Percentiles rank a stretch among this genome's conserved stretches.
Conservation (phyloP, 2,888 invertebrate genomes). For the Margaritifera margaritifera region DNA sequence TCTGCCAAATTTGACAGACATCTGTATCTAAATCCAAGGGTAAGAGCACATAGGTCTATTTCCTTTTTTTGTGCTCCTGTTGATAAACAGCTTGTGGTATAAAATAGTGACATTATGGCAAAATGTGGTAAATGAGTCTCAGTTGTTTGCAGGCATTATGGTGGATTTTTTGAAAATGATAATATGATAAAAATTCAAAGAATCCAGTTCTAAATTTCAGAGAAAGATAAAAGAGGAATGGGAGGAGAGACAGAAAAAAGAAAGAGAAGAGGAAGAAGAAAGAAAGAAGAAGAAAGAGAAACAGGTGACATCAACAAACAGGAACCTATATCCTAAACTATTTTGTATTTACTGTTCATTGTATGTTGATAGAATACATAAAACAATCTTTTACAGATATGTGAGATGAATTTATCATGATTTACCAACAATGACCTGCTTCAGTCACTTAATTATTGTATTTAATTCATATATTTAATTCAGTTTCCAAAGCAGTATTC, state of each 20-base stretch:
- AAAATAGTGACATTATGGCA: background rate
- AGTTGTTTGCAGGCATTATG: background rate
- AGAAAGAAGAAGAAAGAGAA: conserved; percentile 60
- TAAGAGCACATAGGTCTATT: background rate
- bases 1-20: no score
- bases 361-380: background rate
- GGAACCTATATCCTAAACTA: conserved; percentile 10
- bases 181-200: no score
- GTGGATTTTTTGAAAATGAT: no score
- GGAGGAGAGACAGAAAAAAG: conserved; percentile 64
- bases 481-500: no score
- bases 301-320: conserved; percentile 54
- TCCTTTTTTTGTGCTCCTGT: background rate
- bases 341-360: conserved; percentile 8
- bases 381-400: no score
- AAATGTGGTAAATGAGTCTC: background rate
- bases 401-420: no score
- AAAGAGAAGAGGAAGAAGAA: conserved; percentile 58
- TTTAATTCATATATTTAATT: no score
- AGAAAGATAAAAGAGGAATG: conserved; percentile 64
- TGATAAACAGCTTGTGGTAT: background rate
- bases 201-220: conserved; percentile 32
- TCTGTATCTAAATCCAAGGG: no score
- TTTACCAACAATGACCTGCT: no score
- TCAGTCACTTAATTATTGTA: no score